phyloP scores from a whole-genome alignment of 2,797 vertebrate species.

The Acrocephalus scirpaceus region DNA sequence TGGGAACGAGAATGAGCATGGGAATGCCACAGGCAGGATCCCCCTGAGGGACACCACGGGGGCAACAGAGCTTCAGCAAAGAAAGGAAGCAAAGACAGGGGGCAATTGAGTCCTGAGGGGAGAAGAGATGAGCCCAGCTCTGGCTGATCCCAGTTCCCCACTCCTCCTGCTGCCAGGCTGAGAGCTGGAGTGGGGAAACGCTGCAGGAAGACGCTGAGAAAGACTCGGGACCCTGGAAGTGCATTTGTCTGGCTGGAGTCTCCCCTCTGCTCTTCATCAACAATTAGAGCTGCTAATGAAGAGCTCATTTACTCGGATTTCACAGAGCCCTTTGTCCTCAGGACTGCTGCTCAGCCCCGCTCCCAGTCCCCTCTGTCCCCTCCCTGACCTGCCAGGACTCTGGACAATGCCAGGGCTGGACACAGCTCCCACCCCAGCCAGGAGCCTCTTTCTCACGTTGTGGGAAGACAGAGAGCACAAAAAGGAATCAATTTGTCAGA shows the following conservation, averaged over 20 bases:
- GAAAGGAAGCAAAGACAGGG: not conserved
- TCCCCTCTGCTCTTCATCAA: not conserved
- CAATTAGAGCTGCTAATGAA: not conserved
- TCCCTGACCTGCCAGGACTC: not conserved
- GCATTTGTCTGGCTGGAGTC: not conserved
- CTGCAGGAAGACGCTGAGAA: not conserved
- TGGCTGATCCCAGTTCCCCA: fast-evolving
- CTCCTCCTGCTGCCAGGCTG: not conserved
- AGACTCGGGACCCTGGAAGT: fast-evolving
- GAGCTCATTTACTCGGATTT: not conserved
- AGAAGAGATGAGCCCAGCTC: not conserved
- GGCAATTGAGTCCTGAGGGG: fast-evolving
- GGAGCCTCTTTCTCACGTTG: not conserved
- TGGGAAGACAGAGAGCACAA: not conserved
- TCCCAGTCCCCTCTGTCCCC: not conserved
- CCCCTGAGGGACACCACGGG: not conserved
- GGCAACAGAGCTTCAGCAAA: not conserved
- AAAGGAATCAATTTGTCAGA: not conserved
- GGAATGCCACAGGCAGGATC: not conserved
- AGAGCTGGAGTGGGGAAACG: not conserved
- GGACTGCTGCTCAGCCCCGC: not conserved
- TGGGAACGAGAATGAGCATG: not conserved
- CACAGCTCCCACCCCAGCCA: not conserved
- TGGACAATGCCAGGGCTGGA: not conserved
- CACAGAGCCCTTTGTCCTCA: not conserved